Evolutionary conservation across 2,888 invertebrate species (phyloP), one percentile per base, ranked within the genome.

Genomic region (Hirtodrosophila confusa): DNA sequence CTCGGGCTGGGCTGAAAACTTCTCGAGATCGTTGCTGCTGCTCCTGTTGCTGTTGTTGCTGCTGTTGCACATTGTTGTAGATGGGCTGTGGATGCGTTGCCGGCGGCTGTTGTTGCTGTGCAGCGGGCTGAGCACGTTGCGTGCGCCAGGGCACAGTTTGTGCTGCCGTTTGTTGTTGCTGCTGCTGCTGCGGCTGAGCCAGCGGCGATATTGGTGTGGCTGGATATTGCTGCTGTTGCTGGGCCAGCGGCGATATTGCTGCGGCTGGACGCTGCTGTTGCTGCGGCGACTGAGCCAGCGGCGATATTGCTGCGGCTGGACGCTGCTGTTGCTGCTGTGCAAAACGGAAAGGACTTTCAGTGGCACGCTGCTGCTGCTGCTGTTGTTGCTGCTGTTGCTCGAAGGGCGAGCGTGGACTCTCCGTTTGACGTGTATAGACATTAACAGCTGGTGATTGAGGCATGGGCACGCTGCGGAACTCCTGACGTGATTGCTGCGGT

Each of bases 141-240:
- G 88, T 88, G 48, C 90, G 90, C 91, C 90, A 89, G 45, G 90
- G 84, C 74, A 90, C 88, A 64, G 88, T 50, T 69, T 86, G 75
- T 54, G 79, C 54, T 63, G 69, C 66, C 56, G 70, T 68, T 48
- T 72, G 74, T 35, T 72, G 79, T 33, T 78, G 72, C 35, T 88
- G 67, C 29, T 79, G 80, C 56, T 60, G 75, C 24, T 17, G 17
- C 17, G 17, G 17, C 45, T 83, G 77, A n/a, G 76, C 80, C 64
- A 87, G 33, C 2, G 87, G 87, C 7, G 85, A 87, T 12, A 69
- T 48, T 87, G 69, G 49, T 76, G 84, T 65, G 53, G 75, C 33
- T 56, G 70, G 37, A 63, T 78, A 80, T 27, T 74, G 63, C 35
- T 57, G 78, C 31, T 78, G 78, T 55, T 68, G 60, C 61, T 80